A percentile compares a stretch with the other conserved stretches of the same genome.
Evolutionary conservation across 2,797 vertebrate genomes (phyloP).

Genomic region (Petrocephalus sullivani): DNA sequence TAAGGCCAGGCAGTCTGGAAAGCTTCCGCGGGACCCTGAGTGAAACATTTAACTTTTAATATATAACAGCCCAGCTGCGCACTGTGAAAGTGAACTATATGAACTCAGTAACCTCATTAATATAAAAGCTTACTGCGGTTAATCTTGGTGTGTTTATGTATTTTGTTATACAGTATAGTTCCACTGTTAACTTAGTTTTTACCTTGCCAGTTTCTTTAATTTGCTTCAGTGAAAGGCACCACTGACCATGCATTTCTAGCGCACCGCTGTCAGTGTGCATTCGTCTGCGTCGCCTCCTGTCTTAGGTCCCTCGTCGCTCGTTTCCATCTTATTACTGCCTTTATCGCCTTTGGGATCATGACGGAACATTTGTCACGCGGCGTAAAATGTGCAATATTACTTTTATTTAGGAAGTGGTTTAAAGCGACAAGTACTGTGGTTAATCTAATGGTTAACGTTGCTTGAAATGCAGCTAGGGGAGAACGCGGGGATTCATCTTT

Average conservation of each 20-base stretch:
- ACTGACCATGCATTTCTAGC: background rate
- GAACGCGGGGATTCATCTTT: background rate
- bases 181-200: background rate
- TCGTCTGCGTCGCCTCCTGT: background rate
- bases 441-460: background rate
- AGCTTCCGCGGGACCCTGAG: slow-evolving; percentile 66
- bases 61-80: background rate
- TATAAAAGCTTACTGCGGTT: background rate
- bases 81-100: background rate
- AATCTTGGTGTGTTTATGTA: background rate
- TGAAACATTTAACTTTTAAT: slow-evolving; percentile 42
- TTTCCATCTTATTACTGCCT: background rate
- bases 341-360: background rate
- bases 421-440: background rate
- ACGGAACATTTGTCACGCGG: background rate
- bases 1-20: slow-evolving; percentile 70
- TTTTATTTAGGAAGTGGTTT: background rate
- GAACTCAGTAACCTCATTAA: background rate
- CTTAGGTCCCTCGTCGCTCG: background rate
- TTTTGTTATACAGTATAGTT: background rate
- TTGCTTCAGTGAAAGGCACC: background rate
- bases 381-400: background rate
- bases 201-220: background rate
- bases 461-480: background rate
- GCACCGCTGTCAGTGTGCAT: background rate